Base-by-base conservation (phyloP, 2,113 vertebrate genomes). In the Podilymbus podiceps region DNA sequence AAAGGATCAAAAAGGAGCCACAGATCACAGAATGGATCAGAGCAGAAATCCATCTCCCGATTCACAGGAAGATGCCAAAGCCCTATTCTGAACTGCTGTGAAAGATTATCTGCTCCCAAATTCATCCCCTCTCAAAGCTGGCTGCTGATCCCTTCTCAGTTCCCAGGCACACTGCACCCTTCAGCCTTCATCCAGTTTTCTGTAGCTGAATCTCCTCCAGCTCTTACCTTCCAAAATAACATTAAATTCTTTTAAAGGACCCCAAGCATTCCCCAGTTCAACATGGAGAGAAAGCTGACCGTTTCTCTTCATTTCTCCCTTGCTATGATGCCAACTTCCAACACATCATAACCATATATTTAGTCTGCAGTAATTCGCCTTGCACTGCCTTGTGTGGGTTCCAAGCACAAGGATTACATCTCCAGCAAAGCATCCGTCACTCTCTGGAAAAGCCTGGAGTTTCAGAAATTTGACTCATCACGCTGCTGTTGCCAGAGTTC, bases 321-420 rank as follows among this genome's bases (percentile, higher is more conserved):
- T 38, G 38, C 89, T 52, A 21, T 8, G 3, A 66, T 85, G 95
- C 97, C 92, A 97, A 35, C 92, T 94, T 24, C 87, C 81, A 95
- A 22, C 89, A 85, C 86, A 87, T 85, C 95, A 89, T 66, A 69
- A 44, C 67, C 53, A 9, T 95, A 42, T 95, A 96, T 94, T 97
- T 96, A 95, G 96, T 89, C 94, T 95, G 89, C 67, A n/a, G 58
- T 62, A 76, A 96, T 92, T 96, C 52, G 84, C 89, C 92, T 69
- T 93, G 80, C 62, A 17, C 84, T 91, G 86, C 66, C 80, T 97
- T 24, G 14, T 47, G 58, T 1, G 0, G 66, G 80, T 52, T 97
- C 91, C 95, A 93, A 89, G 66, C 0, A 0, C 58, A 63, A 62
- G 46, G 62, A 95, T 97, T 95, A 97, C 95, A 28, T 40, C 85